phyloP scores from a whole-genome alignment of 2,797 vertebrate species.

The Scleropages formosus region DNA sequence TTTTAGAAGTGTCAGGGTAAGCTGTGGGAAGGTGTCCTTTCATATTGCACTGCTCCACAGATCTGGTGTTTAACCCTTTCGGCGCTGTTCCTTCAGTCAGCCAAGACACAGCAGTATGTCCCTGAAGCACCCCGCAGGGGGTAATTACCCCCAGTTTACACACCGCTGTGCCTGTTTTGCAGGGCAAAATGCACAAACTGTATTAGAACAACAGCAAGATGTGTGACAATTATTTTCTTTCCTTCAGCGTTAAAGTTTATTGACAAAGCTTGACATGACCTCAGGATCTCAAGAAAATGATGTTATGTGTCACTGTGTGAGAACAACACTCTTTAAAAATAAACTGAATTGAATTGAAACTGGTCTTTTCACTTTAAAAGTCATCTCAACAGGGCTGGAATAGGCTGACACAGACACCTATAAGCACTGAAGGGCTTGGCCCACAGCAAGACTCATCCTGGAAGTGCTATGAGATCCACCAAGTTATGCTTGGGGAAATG shows the following conservation, averaged over 20 bases:
- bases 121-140: background rate
- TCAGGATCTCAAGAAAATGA: background rate
- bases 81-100: background rate
- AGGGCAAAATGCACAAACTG: background rate
- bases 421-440: background rate
- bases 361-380: background rate
- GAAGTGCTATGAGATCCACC: background rate
- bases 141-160: background rate
- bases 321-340: too few species aligned
- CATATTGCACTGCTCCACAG: background rate
- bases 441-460: background rate
- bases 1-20: background rate
- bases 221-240: background rate
- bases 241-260: background rate
- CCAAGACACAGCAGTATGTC: background rate
- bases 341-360: too few species aligned
- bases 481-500: constrained; percentile 19
- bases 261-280: background rate
- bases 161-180: background rate
- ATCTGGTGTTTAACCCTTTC: background rate
- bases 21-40: background rate
- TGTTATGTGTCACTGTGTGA: too few species aligned
- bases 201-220: too few species aligned
- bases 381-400: background rate
- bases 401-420: background rate